Evolutionary conservation across 2,888 invertebrate genomes (phyloP), one percentile per base, ranked within the genome.

Genomic region (Zygothrica quintamaculata): DNA sequence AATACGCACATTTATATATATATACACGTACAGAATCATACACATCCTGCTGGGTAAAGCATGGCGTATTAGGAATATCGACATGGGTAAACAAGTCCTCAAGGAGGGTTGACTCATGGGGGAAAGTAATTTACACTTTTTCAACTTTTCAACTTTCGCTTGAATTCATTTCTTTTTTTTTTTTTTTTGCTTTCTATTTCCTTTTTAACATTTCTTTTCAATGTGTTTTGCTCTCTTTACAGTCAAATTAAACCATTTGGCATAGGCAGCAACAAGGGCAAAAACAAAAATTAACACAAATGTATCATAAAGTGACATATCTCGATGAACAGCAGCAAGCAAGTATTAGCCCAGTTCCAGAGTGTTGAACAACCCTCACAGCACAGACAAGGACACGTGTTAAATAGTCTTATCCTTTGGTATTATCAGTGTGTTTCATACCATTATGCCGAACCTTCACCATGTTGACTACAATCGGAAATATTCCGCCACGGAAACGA

Each of bases 401-500:
- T 86, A 77, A 79, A 61, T 60, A 72, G 67, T 66, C 56, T 78
- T 78, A 79, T 77, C 81, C 59, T 48, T 37, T 51, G 69, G 16
- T 62, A 66, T 80, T 82, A 85, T 80, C 74, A 76, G 59, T 51
- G 51, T 7, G 46, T 31, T 26, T 37, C 50, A 37, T 40, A 26
- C 26, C 73, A 72, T 65, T 12, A 90, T 90, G 90, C 90, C 90
- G 77, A 89, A 90, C 82, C 89, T 90, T 76, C 89, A 90, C 77
- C 89, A 89, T 88, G 90, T 90, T 55, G 90, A 90, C 84, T 90
- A 90, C 78, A 91, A 90, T 84, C 90, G 90, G 77, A 91, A 91
- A 79, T 91, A 91, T 79, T 90, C 91, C 71, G 91, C 91, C 64
- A 90, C 91, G 88, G 91, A 91, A 90, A 91, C 91, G 73, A 91